Evolutionary conservation across 2,797 vertebrate species (phyloP).

Genomic region (Benthosema pterotum): DNA sequence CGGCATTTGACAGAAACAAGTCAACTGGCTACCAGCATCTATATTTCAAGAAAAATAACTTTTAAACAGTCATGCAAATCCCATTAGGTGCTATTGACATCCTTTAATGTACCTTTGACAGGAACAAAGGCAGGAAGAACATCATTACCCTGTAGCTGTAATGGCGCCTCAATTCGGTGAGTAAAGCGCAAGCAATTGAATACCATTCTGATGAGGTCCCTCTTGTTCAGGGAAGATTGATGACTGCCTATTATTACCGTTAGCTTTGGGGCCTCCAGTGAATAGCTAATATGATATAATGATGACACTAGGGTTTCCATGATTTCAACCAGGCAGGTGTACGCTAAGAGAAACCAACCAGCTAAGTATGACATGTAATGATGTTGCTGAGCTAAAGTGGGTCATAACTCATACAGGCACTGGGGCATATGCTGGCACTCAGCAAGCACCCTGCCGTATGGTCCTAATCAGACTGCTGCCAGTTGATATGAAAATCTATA

Average conservation of each 20-base stretch:
- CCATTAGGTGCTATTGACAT: neutral
- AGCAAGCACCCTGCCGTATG: conserved; percentile 44
- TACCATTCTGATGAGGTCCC: conserved; percentile 36
- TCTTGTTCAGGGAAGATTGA: conserved; percentile 38
- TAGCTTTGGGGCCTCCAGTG: conserved; percentile 22
- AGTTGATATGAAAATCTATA: conserved; percentile 12
- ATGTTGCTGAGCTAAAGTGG: conserved; percentile 9
- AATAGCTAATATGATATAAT: conserved; percentile 44
- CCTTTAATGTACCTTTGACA: neutral
- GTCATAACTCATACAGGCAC: conserved; percentile 49
- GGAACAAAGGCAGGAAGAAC: conserved; percentile 9
- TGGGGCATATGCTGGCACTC: conserved; percentile 27
- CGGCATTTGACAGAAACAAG: too few species aligned
- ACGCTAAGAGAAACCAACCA: conserved; percentile 22
- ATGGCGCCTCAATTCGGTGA: conserved; percentile 22
- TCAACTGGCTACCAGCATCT: neutral
- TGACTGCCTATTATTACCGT: conserved; percentile 31
- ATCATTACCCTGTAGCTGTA: conserved; percentile 17
- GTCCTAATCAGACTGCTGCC: conserved; percentile 32
- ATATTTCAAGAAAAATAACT: conserved; percentile 3
- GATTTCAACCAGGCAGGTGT: conserved; percentile 40
- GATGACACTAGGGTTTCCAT: conserved; percentile 20
- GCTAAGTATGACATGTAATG: conserved; percentile 31
- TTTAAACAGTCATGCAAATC: neutral
- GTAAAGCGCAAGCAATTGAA: conserved; percentile 18